Evolutionary conservation across 2,113 vertebrate species (phyloP), one percentile per base, ranked within the genome.

Genomic region (Phrynocephalus versicolor): DNA sequence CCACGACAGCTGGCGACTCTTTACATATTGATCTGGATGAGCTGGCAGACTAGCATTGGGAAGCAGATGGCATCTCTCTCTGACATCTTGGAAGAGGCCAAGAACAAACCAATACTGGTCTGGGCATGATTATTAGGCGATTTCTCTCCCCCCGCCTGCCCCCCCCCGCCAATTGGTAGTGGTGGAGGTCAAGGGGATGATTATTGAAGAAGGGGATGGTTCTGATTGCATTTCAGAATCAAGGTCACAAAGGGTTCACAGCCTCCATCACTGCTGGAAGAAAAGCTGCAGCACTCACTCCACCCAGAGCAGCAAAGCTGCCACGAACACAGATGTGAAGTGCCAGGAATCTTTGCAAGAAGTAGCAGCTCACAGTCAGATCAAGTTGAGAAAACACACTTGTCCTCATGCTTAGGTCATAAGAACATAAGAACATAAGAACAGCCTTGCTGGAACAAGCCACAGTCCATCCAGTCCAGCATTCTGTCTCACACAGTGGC

Each of bases 211-310:
- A 37, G 71, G 39, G 55, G 55, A 60, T 62, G n/a, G 33, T n/a
- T 82, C 51, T 86, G 85, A 82, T 60, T 85, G 39, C 12, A 7
- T 57, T 80, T 74, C 27, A 70, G 70, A 75, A 82, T 70, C 35
- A 14, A 0, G 0, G 74, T 30, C 19, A 35, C 3, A 27, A 39
- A 71, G 25, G 10, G 27, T 62, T 27, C 2, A 0, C 2, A 12
- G n/a, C 4, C 2, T 33, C 30, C 6, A 19, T 78, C 45, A 7
- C 45, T 51, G 15, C 18, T 6, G 6, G 14, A 45, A 23, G 8
- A 35, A 58, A 58, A 84, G 73, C 35, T 39, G 15, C n/a, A 30
- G 73, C 82, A 27, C 41, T 35, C 7, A 25, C n/a, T 2, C 23
- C 41, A 55, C 55, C 79, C 4, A 4, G n/a, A 65, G n/a, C 62